These are phyloP conservation scores for Anniella stebbinsi DNA, from an alignment of 2,797 vertebrate genomes.

Conservation along the genomic window DNA sequence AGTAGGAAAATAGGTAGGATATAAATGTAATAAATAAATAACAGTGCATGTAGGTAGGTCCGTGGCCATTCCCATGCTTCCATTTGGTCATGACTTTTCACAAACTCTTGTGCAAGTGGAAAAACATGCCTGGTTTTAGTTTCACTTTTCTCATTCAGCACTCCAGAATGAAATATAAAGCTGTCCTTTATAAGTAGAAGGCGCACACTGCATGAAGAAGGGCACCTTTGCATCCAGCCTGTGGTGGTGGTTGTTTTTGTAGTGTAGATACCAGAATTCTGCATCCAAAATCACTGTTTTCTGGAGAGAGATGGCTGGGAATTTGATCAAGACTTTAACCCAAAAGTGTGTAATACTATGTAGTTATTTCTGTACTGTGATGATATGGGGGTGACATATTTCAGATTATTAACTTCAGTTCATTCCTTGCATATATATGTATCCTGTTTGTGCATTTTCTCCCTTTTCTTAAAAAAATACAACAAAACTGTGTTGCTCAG, in stretches of 20 bases:
- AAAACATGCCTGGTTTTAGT: not conserved
- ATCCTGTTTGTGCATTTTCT: not conserved
- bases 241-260: not conserved
- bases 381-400: not conserved
- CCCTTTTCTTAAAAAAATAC: conserved; percentile 19
- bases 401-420: not conserved
- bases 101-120: not conserved
- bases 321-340: not conserved
- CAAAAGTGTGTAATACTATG: not conserved
- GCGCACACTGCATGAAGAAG: not conserved
- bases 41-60: not conserved
- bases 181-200: too few relatives aligned
- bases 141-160: not conserved
- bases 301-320: not conserved
- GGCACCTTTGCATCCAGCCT: not conserved
- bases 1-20: too few relatives aligned
- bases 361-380: not conserved
- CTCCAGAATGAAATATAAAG: not conserved
- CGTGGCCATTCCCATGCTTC: not conserved
- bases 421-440: not conserved
- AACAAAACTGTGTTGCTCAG: not conserved
- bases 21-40: not conserved
- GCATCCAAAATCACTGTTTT: not conserved
- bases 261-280: not conserved
- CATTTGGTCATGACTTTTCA: not conserved